A percentile compares a stretch with the other conserved stretches of the same genome.
phyloP scores from a whole-genome alignment of 2,888 invertebrate species.

The Bellardia bayeri region DNA sequence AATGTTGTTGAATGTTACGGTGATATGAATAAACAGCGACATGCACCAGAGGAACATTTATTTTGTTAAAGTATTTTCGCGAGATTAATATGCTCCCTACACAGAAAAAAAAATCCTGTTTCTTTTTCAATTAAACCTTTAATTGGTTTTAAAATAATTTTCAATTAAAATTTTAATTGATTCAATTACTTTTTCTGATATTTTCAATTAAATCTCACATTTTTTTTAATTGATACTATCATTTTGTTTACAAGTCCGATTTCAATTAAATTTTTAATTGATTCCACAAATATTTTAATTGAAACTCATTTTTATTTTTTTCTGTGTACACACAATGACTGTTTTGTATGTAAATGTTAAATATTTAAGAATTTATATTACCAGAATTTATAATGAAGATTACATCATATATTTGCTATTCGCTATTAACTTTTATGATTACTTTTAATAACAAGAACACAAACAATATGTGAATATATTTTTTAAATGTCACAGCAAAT shows the following conservation, averaged over 20 bases:
- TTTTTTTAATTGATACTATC: too few species aligned
- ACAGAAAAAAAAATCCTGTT: too few species aligned
- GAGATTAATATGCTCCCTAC: slow-evolving; percentile 19
- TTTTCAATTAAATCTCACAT: too few species aligned
- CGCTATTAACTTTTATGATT: slow-evolving; percentile 8
- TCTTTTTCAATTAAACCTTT: too few species aligned
- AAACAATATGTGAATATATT: too few species aligned
- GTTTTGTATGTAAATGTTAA: slow-evolving; percentile 3
- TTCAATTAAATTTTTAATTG: too few species aligned
- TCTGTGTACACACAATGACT: not conserved
- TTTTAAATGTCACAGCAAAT: not conserved
- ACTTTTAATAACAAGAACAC: not conserved
- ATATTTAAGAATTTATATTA: not conserved
- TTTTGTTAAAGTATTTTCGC: slow-evolving; percentile 1
- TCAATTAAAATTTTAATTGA: too few species aligned
- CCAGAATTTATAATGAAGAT: slow-evolving; percentile 17
- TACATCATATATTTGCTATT: slow-evolving; percentile 19
- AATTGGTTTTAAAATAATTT: too few species aligned
- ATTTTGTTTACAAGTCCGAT: too few species aligned
- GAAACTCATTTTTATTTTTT: too few species aligned
- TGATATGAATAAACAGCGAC: not conserved
- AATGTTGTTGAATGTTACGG: slow-evolving; percentile 20
- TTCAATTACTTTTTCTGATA: too few species aligned
- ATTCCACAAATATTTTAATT: too few species aligned
- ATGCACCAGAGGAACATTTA: not conserved